Evolutionary conservation across 1,140 invertebrate genomes (phyloP).

Genomic region (Pollicipes pollicipes): DNA sequence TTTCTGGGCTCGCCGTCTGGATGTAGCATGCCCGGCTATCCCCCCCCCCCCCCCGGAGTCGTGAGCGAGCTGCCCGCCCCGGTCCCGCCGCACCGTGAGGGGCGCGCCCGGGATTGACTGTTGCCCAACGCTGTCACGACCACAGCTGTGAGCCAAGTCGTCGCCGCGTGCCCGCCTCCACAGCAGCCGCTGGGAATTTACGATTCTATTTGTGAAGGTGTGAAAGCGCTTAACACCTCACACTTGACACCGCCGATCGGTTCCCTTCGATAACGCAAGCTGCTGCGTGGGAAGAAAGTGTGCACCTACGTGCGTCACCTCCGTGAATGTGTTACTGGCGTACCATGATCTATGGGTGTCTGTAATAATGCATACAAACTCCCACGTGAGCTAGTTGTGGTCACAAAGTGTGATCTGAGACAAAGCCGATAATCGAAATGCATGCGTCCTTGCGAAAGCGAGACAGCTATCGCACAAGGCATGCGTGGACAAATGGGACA

Average conservation of each 20-base stretch:
- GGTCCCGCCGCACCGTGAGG: background rate
- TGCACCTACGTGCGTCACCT: no score
- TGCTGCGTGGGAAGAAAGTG: no score
- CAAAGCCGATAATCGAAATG: no score
- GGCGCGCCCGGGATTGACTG: background rate
- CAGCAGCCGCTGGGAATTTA: background rate
- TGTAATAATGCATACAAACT: no score
- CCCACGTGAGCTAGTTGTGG: no score
- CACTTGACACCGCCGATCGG: background rate
- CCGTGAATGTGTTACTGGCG: no score
- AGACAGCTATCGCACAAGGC: no score
- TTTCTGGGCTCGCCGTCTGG: background rate
- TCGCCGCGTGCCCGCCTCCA: background rate
- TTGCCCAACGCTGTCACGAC: background rate
- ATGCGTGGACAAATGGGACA: no score
- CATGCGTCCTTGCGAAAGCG: no score
- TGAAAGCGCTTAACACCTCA: background rate
- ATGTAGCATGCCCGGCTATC: no score
- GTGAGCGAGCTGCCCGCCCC: background rate
- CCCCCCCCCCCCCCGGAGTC: background rate
- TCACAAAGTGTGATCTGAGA: no score
- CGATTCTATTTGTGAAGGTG: background rate
- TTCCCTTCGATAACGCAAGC: background rate
- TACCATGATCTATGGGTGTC: no score
- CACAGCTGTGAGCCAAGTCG: background rate